phyloP scores from a whole-genome alignment of 2,113 vertebrate species.

The Paratilapia polleni region DNA sequence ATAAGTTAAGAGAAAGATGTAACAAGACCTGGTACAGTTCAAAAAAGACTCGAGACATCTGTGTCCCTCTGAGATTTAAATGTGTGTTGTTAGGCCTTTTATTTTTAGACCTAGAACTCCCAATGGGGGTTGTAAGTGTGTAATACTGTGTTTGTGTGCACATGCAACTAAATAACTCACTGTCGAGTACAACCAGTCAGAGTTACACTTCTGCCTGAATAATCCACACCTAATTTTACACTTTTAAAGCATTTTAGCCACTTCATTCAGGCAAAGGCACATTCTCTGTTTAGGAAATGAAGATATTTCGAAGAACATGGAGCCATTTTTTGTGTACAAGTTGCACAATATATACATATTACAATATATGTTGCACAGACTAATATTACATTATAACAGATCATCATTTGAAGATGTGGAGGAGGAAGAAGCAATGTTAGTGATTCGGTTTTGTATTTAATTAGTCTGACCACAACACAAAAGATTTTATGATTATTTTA shows the following conservation, averaged over 20 bases:
- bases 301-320: constrained; percentile 64
- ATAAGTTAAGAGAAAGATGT: constrained; percentile 69
- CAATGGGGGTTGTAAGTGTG: constrained; percentile 78
- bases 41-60: constrained; percentile 81
- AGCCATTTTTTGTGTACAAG: constrained; percentile 64
- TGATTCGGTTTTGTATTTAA: neutral
- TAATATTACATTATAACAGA: constrained; percentile 34
- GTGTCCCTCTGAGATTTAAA: constrained; percentile 79
- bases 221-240: constrained; percentile 72
- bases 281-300: constrained; percentile 66
- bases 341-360: too few relatives aligned
- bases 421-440: neutral
- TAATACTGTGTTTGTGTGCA: constrained; percentile 79
- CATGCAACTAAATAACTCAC: constrained; percentile 80
- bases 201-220: constrained; percentile 70
- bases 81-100: constrained; percentile 82
- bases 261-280: constrained; percentile 46
- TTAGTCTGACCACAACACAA: neutral
- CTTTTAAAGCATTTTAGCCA: constrained; percentile 47
- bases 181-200: constrained; percentile 73
- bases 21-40: constrained; percentile 72
- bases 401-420: constrained; percentile 3
- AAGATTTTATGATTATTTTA: neutral
- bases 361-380: constrained; percentile 41
- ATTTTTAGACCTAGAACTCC: constrained; percentile 82